Conservation (phyloP, 1,140 invertebrate genomes). For the Patella vulgata region DNA sequence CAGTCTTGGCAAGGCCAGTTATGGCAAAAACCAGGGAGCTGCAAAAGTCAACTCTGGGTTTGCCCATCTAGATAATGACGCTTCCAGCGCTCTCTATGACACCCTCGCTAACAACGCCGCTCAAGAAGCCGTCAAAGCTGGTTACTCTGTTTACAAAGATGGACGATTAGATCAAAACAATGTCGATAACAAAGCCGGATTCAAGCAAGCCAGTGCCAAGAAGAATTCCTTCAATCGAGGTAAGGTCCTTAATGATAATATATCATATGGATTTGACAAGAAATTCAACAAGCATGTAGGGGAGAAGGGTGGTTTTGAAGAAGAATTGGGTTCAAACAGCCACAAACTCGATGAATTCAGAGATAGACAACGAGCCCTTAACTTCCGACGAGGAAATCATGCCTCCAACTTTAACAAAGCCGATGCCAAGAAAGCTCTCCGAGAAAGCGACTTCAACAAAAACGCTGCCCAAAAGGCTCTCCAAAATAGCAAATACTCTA, state of each 20-base stretch:
- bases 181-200: slow-evolving; percentile 13
- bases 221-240: slow-evolving; percentile 28
- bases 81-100: no score
- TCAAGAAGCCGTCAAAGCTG: no score
- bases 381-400: slow-evolving; percentile 11
- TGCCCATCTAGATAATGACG: no score
- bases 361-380: slow-evolving; percentile 23
- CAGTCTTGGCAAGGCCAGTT: no score
- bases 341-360: slow-evolving; percentile 19
- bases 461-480: slow-evolving; percentile 26
- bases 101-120: no score
- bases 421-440: slow-evolving; percentile 23
- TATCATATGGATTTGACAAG: slow-evolving; percentile 23
- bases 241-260: slow-evolving; percentile 20
- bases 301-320: slow-evolving; percentile 33
- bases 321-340: slow-evolving; percentile 16
- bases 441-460: slow-evolving; percentile 20
- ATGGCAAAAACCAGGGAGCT: no score
- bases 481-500: slow-evolving; percentile 21
- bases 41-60: no score
- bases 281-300: slow-evolving; percentile 25
- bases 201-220: slow-evolving; percentile 18
- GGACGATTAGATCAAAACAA: slow-evolving; percentile 14
- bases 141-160: slow-evolving; percentile 1
- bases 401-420: slow-evolving; percentile 9